Evolutionary conservation across 2,888 invertebrate species (phyloP), one percentile per base, ranked within the genome.

Genomic region (Baronia brevicornis): DNA sequence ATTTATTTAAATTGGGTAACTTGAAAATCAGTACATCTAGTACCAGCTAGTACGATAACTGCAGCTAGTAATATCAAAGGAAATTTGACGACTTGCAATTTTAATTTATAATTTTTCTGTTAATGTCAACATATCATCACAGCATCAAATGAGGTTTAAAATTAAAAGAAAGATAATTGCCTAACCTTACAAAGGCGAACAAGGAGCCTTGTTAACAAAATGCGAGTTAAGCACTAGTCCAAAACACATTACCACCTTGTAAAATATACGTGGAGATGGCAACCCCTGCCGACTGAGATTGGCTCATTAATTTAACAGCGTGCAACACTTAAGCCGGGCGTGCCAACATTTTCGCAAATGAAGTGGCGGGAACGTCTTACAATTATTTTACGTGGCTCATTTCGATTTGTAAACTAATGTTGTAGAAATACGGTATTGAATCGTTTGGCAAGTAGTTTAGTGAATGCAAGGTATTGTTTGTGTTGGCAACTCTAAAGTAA

Each of bases 251-350:
- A 79, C 80, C 82, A 78, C 78, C 71, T 78, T 69, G 74, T 82
- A 77, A 79, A 79, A 74, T 79, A 79, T 75, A 54, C 46, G 64
- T 66, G 71, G 73, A 73, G 67, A 22, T 36, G 22, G 65, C 68
- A 56, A 68, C 57, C 67, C 65, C 70, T 60, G 61, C 61, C 59
- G 60, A 57, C 60, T 52, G 60, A 80, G 78, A 84, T 82, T 82
- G 82, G 70, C 82, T 84, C 82, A 82, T 84, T 80, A 79, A 80
- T 82, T 84, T 82, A 75, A 80, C 79, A 79, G 69, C 75, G 72
- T 65, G 80, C 78, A 79, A 80, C 82, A 77, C 78, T 82, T 79
- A 79, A 77, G 77, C 75, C 66, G 69, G 71, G 64, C 68, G 62
- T 68, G 73, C 74, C 74, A 77, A 72, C 75, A 73, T 78, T 78